phyloP scores from a whole-genome alignment of 2,113 vertebrate species.

The Ptyas mucosa region DNA sequence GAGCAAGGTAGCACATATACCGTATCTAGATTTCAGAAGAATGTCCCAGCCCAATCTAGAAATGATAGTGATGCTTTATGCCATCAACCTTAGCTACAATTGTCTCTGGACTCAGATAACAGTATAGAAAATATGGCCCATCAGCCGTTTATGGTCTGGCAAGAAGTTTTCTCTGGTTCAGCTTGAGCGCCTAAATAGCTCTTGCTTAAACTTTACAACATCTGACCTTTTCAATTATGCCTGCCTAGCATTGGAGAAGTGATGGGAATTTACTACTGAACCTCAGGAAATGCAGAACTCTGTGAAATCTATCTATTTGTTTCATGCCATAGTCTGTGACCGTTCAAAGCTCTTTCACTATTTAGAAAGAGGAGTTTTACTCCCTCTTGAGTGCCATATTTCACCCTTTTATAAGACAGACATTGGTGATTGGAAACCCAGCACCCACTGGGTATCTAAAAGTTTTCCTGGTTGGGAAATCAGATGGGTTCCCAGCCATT shows the following conservation, averaged over 20 bases:
- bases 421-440: conserved; percentile 40
- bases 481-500: neutral
- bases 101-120: conserved; percentile 34
- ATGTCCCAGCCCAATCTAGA: neutral
- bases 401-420: conserved; percentile 38
- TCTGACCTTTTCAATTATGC: conserved; percentile 61
- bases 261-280: conserved; percentile 58
- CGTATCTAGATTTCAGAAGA: neutral
- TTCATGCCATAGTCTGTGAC: conserved; percentile 35
- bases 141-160: neutral
- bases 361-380: conserved; percentile 28
- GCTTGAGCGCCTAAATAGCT: conserved; percentile 39
- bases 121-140: neutral
- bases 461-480: conserved; percentile 5
- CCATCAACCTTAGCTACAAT: neutral
- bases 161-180: conserved; percentile 31
- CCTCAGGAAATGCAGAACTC: conserved; percentile 44
- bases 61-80: conserved; percentile 3
- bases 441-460: neutral
- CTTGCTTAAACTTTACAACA: conserved; percentile 55
- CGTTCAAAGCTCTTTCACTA: conserved; percentile 43
- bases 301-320: conserved; percentile 30
- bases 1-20: too few species aligned
- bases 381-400: conserved; percentile 37
- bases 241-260: neutral